A percentile compares a stretch with the other conserved stretches of the same genome.
These are phyloP conservation scores for Stenodera caucasica DNA, from an alignment of 2,888 invertebrate species.

Conservation along the genomic window DNA sequence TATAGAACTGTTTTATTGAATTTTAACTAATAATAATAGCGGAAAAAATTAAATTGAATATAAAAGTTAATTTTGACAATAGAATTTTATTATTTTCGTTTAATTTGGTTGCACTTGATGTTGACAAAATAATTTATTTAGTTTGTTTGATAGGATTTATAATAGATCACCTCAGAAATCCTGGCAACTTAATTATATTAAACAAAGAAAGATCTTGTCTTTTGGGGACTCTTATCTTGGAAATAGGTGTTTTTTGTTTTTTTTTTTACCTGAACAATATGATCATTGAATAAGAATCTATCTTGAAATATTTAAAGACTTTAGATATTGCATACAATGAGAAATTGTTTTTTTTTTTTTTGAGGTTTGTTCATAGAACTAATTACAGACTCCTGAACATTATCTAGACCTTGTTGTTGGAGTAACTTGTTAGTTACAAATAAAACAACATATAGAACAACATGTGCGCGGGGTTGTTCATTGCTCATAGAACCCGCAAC, in stretches of 20 bases:
- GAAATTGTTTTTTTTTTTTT: no score
- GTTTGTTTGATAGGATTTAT: background rate
- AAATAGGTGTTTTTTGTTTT: background rate
- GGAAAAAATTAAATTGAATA: no score
- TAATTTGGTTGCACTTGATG: background rate
- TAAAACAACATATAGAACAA: background rate
- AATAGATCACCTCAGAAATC: background rate
- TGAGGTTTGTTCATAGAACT: no score
- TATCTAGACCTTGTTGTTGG: background rate
- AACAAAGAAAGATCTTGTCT: conserved; percentile 5
- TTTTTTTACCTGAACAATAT: background rate
- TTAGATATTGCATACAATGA: no score
- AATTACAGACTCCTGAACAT: no score
- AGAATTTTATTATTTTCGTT: background rate
- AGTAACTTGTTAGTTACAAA: background rate
- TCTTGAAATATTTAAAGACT: background rate
- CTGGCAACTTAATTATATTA: background rate
- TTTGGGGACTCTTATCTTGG: background rate
- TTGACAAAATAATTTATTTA: background rate
- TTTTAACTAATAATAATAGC: no score
- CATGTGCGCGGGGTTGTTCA: no score
- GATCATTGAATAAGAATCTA: no score
- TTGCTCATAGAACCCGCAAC: background rate
- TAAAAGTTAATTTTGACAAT: background rate
- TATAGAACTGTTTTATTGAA: no score